Conservation (phyloP, 2,888 invertebrate genomes). For the Dryadula phaetusa region DNA sequence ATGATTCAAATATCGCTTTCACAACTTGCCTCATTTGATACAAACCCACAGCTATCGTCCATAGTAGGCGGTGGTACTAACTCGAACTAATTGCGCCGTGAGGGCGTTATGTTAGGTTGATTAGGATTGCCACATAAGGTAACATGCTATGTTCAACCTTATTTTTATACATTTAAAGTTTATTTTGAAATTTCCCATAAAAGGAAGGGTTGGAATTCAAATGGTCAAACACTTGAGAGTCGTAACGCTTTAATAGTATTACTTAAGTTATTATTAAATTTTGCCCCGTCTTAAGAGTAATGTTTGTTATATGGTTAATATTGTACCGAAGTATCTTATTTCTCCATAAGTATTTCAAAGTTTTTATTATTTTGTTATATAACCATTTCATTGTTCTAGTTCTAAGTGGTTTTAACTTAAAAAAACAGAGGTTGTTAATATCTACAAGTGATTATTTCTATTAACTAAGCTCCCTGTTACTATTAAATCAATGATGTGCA, state of each 20-base stretch:
- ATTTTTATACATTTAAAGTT: neutral
- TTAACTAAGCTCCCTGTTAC: no score
- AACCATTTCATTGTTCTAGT: no score
- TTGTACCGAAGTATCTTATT: neutral
- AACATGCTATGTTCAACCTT: neutral
- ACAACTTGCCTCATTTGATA: neutral
- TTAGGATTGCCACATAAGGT: neutral
- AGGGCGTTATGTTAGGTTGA: neutral
- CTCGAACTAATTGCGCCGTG: neutral
- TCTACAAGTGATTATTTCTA: no score
- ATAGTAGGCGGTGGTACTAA: neutral
- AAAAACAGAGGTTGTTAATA: no score
- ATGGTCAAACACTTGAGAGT: neutral
- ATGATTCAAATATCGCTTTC: neutral
- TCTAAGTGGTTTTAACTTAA: no score
- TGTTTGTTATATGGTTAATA: slow-evolving; percentile 1
- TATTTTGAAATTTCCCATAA: neutral
- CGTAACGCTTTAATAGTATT: slow-evolving; percentile 14
- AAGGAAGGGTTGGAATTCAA: neutral
- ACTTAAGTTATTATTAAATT: slow-evolving; percentile 26
- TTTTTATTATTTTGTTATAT: neutral
- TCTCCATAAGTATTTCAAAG: neutral
- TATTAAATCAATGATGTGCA: no score
- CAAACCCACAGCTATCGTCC: neutral
- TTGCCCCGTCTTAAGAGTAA: slow-evolving; percentile 2